Evolutionary conservation across 2,888 invertebrate genomes (phyloP).

Genomic region (Drosophila austrosaltans): DNA sequence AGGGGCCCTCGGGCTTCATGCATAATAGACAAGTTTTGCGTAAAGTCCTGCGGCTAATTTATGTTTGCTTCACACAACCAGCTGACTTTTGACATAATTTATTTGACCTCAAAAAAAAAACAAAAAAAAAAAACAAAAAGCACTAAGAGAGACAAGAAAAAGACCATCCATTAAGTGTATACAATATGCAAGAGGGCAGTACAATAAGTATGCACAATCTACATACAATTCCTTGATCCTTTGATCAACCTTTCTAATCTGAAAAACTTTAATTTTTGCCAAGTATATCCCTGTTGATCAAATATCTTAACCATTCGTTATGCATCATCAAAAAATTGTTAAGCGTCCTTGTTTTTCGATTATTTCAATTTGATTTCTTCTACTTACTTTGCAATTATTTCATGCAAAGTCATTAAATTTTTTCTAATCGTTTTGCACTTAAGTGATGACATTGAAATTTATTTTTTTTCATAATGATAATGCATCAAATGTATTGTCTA

Average conservation of each 20-base stretch:
- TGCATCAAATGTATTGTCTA: not conserved
- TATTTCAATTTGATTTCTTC: too few species aligned
- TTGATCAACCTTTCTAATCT: not conserved
- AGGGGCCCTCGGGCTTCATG: slow-evolving; percentile 56
- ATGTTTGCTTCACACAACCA: slow-evolving; percentile 60
- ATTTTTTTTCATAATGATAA: too few species aligned
- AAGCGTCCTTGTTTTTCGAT: too few species aligned
- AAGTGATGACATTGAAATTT: too few species aligned
- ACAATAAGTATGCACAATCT: not conserved
- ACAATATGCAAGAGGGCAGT: slow-evolving; percentile 5
- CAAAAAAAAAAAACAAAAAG: slow-evolving; percentile 39
- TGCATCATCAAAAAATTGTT: too few species aligned
- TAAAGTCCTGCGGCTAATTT: slow-evolving; percentile 66
- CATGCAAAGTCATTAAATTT: too few species aligned
- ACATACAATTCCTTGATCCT: not conserved
- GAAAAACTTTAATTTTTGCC: too few species aligned
- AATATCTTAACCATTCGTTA: too few species aligned
- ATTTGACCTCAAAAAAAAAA: slow-evolving; percentile 56
- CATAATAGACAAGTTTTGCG: slow-evolving; percentile 67
- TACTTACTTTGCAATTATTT: too few species aligned
- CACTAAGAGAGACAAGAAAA: slow-evolving; percentile 12
- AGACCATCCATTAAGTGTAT: slow-evolving; percentile 9
- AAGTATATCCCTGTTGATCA: too few species aligned
- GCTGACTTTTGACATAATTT: slow-evolving; percentile 62
- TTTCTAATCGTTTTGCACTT: too few species aligned